Base-by-base conservation (phyloP, 2,888 invertebrate species). In the Hartigia nigra region DNA sequence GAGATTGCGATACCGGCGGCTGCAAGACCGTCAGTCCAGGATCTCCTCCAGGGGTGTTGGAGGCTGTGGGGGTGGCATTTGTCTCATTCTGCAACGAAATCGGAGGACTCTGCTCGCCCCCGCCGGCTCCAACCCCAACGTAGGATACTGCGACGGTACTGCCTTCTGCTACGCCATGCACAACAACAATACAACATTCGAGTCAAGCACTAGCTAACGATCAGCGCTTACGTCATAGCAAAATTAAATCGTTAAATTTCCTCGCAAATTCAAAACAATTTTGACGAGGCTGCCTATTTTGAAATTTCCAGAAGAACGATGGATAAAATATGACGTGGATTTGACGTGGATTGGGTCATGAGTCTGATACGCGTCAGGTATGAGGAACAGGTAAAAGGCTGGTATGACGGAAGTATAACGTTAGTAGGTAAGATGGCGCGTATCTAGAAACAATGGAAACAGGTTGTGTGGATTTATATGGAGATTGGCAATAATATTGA, bases 1-100 rank as follows among this genome's bases (percentile, higher is more conserved):
- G 90, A 84, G 90, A 87, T 87, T 92, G 92, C 87, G 92, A 92
- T 82, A 92, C 93, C 84, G 94, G 93, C 74, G 95, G 94, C 89
- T 95, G 94, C 83, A 95, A 92, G 82, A 95, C 93, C 87, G 92
- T 92, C 86, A 92, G 90, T 82, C 91, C 91, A 78, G 91, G 91
- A 84, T 91, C 91, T 80, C 89, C 91, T 86, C 88, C 90, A 76
- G 90, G 87, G 81, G 91, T 88, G 86, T 91, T 90, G 85, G 91
- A 88, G 82, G 91, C 89, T 85, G 90, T 86, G 85, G 92, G 90
- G 88, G 91, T 90, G 85, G 91, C 90, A 89, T 91, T 92, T 83
- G 90, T 89, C 87, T 90, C 91, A 82, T 90, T 90, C 84, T 91
- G 91, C 86, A 90, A 87, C 83, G 91, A 89, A 83, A 91, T 90